These are phyloP conservation scores for Smutsia temminckii DNA, from an alignment of 2,797 vertebrate species.

Conservation along the genomic window DNA sequence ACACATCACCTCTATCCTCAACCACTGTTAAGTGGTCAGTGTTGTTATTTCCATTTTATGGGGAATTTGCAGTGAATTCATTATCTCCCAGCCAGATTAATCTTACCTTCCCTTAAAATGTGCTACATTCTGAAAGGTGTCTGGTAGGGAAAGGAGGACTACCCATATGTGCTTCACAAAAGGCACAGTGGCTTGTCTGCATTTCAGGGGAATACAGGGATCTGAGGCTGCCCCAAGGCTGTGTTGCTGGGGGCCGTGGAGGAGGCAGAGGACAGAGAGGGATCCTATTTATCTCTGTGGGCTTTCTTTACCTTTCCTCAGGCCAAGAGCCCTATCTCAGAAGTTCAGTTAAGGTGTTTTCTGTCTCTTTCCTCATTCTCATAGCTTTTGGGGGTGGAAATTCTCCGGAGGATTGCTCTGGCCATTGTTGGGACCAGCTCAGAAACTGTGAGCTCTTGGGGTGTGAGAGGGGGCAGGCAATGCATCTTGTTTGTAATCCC, in stretches of 20 bases:
- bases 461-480: neutral
- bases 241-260: neutral
- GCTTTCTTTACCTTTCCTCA: neutral
- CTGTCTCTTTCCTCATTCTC: neutral
- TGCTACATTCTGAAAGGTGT: neutral
- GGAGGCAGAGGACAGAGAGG: no score
- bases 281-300: neutral
- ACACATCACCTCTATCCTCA: no score
- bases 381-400: neutral
- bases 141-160: neutral
- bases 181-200: neutral
- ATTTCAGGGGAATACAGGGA: neutral
- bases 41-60: no score
- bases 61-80: neutral
- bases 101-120: neutral
- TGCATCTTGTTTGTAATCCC: neutral
- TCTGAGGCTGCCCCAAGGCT: neutral
- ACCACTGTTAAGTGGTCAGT: no score
- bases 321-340: neutral
- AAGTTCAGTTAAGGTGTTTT: neutral
- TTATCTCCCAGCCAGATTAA: neutral
- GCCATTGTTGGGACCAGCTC: neutral
- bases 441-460: neutral
- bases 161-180: neutral
- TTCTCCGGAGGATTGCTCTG: neutral